phyloP scores from a whole-genome alignment of 2,888 invertebrate species.

The Epirrhoe tristata region DNA sequence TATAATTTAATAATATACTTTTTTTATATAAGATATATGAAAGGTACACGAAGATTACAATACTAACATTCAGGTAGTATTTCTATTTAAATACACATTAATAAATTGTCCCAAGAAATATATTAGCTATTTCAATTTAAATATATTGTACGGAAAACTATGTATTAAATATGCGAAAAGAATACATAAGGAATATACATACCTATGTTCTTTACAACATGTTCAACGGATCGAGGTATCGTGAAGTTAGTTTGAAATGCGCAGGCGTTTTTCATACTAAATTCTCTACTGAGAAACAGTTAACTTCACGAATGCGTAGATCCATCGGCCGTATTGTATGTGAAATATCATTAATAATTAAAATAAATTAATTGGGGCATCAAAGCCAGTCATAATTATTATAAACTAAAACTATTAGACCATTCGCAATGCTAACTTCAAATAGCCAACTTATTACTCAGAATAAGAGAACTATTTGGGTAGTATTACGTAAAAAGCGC shows the following conservation, averaged over 20 bases:
- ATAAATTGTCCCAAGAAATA: neutral
- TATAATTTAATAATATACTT: neutral
- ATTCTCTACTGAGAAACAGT: too few species aligned
- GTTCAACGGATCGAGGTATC: neutral
- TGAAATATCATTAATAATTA: slow-evolving; percentile 13
- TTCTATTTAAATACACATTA: neutral
- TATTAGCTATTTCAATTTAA: neutral
- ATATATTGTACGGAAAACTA: neutral
- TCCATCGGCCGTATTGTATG: neutral
- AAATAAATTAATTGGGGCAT: slow-evolving; percentile 35
- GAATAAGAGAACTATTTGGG: slow-evolving; percentile 35
- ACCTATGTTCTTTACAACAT: slow-evolving; percentile 4
- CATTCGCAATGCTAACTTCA: neutral
- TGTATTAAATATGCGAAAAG: neutral
- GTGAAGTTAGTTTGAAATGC: slow-evolving; percentile 10
- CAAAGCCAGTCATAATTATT: too few species aligned
- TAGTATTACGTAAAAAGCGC: neutral
- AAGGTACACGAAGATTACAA: neutral
- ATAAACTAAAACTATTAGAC: slow-evolving; percentile 2
- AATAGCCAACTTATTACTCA: slow-evolving; percentile 37
- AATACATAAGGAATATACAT: slow-evolving; percentile 1
- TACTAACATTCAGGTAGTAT: neutral
- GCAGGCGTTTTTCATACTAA: neutral
- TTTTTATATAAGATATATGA: neutral
- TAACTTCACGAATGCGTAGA: too few species aligned